Evolutionary conservation across 1,140 invertebrate genomes (phyloP).

Genomic region (Trichoplusia ni): DNA sequence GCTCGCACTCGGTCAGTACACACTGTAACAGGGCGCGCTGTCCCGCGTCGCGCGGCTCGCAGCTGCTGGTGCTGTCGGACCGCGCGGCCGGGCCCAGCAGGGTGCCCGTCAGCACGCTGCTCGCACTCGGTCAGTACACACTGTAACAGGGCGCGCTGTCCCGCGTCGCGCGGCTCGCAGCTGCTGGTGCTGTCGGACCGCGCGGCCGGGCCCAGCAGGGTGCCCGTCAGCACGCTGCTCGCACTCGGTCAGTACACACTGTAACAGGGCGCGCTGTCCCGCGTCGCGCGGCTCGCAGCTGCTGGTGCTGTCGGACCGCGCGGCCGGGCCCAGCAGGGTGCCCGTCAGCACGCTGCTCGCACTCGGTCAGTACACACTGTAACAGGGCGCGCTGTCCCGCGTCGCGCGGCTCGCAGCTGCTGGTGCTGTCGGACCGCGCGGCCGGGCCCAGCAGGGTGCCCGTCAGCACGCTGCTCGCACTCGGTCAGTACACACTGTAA

Average conservation of each 20-base stretch:
- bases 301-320: constrained; percentile 94
- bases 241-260: constrained; percentile 87
- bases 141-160: too few species aligned
- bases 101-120: constrained; percentile 90
- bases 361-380: constrained; percentile 84
- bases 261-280: constrained; percentile 91
- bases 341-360: constrained; percentile 93
- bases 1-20: constrained; percentile 87
- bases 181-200: constrained; percentile 95
- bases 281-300: constrained; percentile 93
- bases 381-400: constrained; percentile 89
- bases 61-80: constrained; percentile 95
- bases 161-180: constrained; percentile 91
- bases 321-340: constrained; percentile 86
- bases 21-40: too few species aligned
- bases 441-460: constrained; percentile 88
- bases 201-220: constrained; percentile 85
- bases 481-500: constrained; percentile 85
- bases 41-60: constrained; percentile 91
- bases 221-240: constrained; percentile 92
- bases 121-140: constrained; percentile 88
- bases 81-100: constrained; percentile 86
- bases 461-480: constrained; percentile 91
- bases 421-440: constrained; percentile 94
- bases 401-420: constrained; percentile 93